These are phyloP conservation scores for Peromyscus leucopus DNA, from an alignment of 2,113 vertebrate species.

Conservation along the genomic window DNA sequence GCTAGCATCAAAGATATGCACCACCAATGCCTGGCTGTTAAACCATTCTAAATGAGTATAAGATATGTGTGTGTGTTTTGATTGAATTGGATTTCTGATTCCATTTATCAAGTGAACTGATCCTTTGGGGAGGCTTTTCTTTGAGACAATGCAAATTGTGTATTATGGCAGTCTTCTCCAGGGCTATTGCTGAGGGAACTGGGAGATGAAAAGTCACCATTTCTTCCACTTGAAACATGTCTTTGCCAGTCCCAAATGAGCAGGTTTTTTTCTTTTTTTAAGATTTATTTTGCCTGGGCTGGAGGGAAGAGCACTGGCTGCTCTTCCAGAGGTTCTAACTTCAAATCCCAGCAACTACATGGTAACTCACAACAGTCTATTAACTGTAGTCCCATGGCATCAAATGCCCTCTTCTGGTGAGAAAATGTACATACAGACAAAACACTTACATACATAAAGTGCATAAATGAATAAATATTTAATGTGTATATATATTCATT, in stretches of 20 bases:
- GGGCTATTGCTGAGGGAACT: neutral
- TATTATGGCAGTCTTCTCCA: slow-evolving; percentile 18
- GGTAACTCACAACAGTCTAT: neutral
- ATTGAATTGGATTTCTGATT: neutral
- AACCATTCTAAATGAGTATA: neutral
- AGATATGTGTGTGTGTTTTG: neutral
- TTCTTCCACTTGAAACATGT: neutral
- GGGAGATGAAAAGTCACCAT: neutral
- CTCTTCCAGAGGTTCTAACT: neutral
- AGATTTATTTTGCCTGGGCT: neutral
- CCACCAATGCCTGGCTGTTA: neutral
- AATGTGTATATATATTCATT: neutral
- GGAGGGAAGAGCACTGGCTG: neutral
- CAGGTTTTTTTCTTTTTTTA: neutral
- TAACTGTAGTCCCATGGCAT: neutral
- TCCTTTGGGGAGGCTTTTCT: neutral
- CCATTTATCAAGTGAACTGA: slow-evolving; percentile 46
- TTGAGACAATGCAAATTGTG: neutral
- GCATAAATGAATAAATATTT: neutral
- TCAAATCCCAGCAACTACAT: neutral
- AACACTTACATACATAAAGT: neutral
- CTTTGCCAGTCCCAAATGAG: neutral
- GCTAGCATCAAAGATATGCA: neutral
- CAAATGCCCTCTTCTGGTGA: neutral
- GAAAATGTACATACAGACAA: neutral